These are phyloP conservation scores for Cephus spinipes DNA, from an alignment of 2,888 invertebrate genomes.

Conservation along the genomic window DNA sequence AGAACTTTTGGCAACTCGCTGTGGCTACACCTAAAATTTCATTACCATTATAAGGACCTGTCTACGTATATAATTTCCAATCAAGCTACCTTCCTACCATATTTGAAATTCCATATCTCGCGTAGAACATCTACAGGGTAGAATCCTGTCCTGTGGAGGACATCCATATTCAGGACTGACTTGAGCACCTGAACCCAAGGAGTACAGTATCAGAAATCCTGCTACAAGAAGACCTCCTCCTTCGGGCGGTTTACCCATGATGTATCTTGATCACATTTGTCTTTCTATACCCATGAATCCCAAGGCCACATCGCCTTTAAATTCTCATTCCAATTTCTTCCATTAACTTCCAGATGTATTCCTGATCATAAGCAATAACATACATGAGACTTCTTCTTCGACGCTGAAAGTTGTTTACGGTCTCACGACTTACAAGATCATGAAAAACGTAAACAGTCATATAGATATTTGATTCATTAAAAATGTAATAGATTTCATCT, in stretches of 20 bases:
- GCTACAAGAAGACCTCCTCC: constrained; percentile 48
- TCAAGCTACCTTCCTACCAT: constrained; percentile 71
- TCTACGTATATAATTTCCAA: not conserved
- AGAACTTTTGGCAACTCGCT: constrained; percentile 84
- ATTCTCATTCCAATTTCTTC: not conserved
- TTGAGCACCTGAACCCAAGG: constrained; percentile 37
- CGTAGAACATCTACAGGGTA: constrained; percentile 85
- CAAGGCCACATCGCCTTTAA: not conserved
- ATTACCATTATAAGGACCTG: not conserved
- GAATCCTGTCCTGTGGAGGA: constrained; percentile 81
- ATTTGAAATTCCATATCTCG: constrained; percentile 85
- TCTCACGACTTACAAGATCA: not conserved
- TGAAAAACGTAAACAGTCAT: not conserved
- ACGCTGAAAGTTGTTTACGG: not conserved
- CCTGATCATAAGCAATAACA: not conserved
- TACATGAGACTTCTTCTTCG: not conserved
- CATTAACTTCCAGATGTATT: not conserved
- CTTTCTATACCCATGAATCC: not conserved
- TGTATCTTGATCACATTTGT: constrained; percentile 53
- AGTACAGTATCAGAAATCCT: constrained; percentile 39
- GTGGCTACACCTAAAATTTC: constrained; percentile 84
- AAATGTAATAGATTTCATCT: not conserved
- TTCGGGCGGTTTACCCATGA: constrained; percentile 60
- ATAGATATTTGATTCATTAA: not conserved
- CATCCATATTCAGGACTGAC: constrained; percentile 69